Evolutionary conservation across 2,797 vertebrate species (phyloP), one percentile per base, ranked within the genome.

Genomic region (Cephalopachus bancanus): DNA sequence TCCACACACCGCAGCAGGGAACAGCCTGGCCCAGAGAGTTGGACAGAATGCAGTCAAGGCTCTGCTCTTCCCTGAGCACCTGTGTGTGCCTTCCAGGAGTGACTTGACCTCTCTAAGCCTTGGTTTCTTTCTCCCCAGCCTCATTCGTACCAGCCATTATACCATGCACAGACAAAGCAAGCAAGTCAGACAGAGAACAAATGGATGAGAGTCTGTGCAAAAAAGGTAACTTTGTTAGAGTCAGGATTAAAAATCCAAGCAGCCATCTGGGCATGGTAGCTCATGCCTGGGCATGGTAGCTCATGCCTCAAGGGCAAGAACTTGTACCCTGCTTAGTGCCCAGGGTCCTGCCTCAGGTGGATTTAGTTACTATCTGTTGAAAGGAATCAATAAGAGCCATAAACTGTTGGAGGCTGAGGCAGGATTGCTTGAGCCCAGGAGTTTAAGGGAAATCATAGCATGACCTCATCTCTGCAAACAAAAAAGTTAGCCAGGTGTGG

Each of bases 221-320:
- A 91, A 88, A 79, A 72, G 15, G 4, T 60, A 93, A 69, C 33
- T 75, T 69, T 87, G 11, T 49, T 37, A 87, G 67, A 76, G 72
- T n/a, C 64, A 4, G 7, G 2, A 49, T 75, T 87, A 83, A 88
- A 28, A n/a, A 10, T 53, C 33, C 44, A 51, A 67, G n/a, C 8
- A 6, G 53, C 37, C 37, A 37, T 37, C 37, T 37, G 37, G 37
- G 37, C 37, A 37, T 37, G 37, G 37, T 37, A 37, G 37, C 37
- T 37, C 37, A 37, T 37, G 37, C 37, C 37, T 37, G 37, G 37
- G 37, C 37, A 37, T 37, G 37, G 37, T 37, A 37, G 37, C 37
- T 37, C 37, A 37, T 37, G 37, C 37, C 37, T 37, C 37, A 37
- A 37, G 37, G 37, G 37, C 37, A 37, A 37, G 37, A 37, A 37